Percentiles rank a stretch among this genome's conserved stretches.
Conservation (phyloP, 2,113 vertebrate genomes). For the Hiodon tergisus region DNA sequence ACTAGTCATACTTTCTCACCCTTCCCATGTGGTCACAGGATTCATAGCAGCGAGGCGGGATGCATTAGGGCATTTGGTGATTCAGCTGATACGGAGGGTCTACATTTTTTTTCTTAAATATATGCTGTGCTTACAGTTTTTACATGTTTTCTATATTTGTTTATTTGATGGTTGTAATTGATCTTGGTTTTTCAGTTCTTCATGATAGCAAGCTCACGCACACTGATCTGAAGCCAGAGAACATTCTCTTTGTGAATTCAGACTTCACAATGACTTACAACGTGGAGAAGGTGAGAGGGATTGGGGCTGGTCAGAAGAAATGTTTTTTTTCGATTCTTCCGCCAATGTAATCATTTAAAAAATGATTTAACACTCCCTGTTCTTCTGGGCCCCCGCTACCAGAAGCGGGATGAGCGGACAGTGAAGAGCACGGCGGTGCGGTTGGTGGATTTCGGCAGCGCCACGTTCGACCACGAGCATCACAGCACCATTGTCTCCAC, state of each 20-base stretch:
- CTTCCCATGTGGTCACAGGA: too few species aligned
- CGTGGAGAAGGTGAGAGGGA: conserved; percentile 74
- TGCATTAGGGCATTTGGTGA: too few species aligned
- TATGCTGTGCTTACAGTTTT: too few species aligned
- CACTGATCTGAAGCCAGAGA: conserved; percentile 97
- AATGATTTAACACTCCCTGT: too few species aligned
- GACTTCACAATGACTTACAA: conserved; percentile 84
- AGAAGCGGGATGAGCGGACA: conserved; percentile 84
- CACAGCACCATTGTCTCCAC: conserved; percentile 89
- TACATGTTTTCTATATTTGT: background rate
- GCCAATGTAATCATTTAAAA: too few species aligned
- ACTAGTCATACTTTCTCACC: too few species aligned
- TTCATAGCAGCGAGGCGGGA: too few species aligned
- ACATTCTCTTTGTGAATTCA: conserved; percentile 94
- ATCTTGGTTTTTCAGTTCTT: conserved; percentile 71
- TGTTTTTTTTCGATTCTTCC: too few species aligned
- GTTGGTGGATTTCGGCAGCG: conserved; percentile 91
- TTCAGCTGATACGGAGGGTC: too few species aligned
- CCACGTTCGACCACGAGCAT: conserved; percentile 91
- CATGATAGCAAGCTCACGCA: conserved; percentile 95
- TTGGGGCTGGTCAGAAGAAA: too few species aligned
- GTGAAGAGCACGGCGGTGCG: conserved; percentile 78
- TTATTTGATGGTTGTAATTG: background rate
- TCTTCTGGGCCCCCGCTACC: background rate
- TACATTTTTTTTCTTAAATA: too few species aligned